Conservation (phyloP, 2,888 invertebrate genomes). For the Axea sp. region DNA sequence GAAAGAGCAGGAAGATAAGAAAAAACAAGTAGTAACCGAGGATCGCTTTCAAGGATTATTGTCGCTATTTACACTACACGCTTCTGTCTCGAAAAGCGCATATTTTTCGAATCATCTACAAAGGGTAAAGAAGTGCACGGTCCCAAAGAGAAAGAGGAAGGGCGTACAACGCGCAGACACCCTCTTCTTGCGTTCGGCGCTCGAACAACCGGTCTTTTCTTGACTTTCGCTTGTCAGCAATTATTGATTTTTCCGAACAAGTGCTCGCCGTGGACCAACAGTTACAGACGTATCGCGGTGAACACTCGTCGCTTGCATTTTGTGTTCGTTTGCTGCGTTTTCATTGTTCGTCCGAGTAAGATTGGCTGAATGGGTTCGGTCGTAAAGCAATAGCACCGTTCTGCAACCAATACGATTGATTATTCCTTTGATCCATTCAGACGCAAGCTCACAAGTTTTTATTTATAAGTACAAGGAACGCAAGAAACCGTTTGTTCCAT, state of each 20-base stretch:
- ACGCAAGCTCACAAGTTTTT: no score
- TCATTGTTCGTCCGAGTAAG: no score
- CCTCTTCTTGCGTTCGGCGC: constrained; percentile 20
- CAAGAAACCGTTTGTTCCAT: no score
- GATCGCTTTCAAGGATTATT: constrained; percentile 52
- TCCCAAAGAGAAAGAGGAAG: neutral
- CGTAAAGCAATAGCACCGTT: no score
- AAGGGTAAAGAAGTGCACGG: constrained; percentile 1
- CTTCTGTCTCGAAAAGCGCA: constrained; percentile 64
- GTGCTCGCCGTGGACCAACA: neutral
- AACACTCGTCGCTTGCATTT: no score
- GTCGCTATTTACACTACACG: constrained; percentile 73
- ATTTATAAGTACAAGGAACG: no score
- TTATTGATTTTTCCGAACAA: constrained; percentile 38
- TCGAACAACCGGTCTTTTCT: constrained; percentile 22
- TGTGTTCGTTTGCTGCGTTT: no score
- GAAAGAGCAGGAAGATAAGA: constrained; percentile 47
- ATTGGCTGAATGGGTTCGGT: no score
- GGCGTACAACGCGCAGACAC: neutral
- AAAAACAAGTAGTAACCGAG: constrained; percentile 11
- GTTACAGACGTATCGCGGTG: neutral
- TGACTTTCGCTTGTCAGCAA: constrained; percentile 46
- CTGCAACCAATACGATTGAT: no score
- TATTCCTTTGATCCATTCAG: no score
- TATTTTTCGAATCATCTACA: constrained; percentile 67